Evolutionary conservation across 2,797 vertebrate genomes (phyloP).

Genomic region (Pristis pectinata): DNA sequence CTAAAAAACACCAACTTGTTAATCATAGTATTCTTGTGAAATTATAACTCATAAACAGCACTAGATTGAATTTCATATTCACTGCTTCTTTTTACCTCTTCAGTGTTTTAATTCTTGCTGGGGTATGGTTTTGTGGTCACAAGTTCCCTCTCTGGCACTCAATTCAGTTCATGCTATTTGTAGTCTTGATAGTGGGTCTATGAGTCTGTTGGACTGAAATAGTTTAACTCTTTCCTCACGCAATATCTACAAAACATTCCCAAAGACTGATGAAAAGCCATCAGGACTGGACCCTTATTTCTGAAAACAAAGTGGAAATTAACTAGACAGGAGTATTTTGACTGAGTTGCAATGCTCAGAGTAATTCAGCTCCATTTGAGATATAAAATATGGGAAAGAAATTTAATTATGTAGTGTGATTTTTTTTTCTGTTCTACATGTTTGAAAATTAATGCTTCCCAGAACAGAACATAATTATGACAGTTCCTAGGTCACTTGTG

Average conservation of each 20-base stretch:
- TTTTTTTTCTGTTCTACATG: no score
- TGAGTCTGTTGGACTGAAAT: not conserved
- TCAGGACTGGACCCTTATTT: not conserved
- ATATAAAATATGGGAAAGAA: no score
- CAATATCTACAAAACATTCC: not conserved
- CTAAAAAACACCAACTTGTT: not conserved
- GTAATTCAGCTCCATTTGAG: not conserved
- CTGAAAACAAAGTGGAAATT: not conserved
- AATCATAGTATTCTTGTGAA: not conserved
- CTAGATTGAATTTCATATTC: not conserved
- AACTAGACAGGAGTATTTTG: not conserved
- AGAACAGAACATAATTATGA: no score
- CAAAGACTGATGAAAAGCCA: not conserved
- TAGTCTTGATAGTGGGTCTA: not conserved
- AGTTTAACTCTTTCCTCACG: not conserved
- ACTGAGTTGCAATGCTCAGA: not conserved
- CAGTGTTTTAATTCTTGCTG: not conserved
- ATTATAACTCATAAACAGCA: not conserved
- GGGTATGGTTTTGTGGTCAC: not conserved
- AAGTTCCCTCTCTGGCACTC: not conserved
- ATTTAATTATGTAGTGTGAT: no score
- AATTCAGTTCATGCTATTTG: not conserved
- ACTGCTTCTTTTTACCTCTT: not conserved
- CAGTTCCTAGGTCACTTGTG: no score
- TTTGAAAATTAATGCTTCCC: no score